phyloP scores from a whole-genome alignment of 2,888 invertebrate genomes.

The Deilephila elpenor region DNA sequence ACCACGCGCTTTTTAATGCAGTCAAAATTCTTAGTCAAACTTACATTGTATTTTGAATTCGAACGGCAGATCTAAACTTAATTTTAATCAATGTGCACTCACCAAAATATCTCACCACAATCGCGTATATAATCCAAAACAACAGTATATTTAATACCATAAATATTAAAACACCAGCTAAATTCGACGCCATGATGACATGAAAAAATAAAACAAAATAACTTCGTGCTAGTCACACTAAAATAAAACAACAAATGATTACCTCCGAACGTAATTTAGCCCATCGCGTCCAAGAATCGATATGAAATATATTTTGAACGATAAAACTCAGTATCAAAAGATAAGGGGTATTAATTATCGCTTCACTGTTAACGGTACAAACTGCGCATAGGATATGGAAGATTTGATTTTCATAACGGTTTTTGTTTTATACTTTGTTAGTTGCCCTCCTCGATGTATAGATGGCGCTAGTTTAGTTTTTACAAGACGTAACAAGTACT shows the following conservation, averaged over 20 bases:
- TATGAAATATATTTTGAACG: slow-evolving; percentile 27
- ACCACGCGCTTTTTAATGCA: no score
- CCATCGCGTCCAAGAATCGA: neutral
- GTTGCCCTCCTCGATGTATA: no score
- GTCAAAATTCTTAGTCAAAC: no score
- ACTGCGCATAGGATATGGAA: neutral
- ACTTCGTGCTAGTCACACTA: slow-evolving; percentile 2
- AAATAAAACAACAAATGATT: slow-evolving; percentile 27
- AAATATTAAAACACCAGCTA: slow-evolving; percentile 58
- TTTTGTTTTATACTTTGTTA: neutral
- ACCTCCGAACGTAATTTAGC: slow-evolving; percentile 10
- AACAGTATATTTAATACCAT: slow-evolving; percentile 61
- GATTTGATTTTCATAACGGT: neutral
- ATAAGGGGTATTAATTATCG: slow-evolving; percentile 26
- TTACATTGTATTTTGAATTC: no score
- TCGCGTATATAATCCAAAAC: slow-evolving; percentile 64
- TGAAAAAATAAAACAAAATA: neutral
- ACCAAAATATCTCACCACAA: slow-evolving; percentile 65
- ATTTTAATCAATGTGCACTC: slow-evolving; percentile 47
- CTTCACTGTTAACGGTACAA: neutral
- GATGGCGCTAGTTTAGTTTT: no score
- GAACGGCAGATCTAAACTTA: neutral
- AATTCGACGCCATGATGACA: slow-evolving; percentile 50
- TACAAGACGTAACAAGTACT: no score
- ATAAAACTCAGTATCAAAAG: slow-evolving; percentile 28